Evolutionary conservation across 2,888 invertebrate species (phyloP), one percentile per base, ranked within the genome.

Genomic region (Stratiomys singularior): DNA sequence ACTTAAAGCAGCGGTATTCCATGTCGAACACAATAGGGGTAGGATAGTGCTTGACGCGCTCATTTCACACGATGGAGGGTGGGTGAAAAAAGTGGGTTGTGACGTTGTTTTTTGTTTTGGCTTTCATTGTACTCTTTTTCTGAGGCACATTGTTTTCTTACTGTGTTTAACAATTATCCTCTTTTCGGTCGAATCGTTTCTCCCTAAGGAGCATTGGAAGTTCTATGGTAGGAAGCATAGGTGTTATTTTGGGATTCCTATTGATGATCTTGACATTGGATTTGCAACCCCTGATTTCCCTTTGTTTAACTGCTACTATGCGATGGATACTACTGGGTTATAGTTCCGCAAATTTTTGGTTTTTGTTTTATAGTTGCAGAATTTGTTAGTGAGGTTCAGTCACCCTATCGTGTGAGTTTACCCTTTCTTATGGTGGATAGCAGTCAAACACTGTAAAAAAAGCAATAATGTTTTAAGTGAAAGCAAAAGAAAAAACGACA

Each of bases 101-200:
- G 11, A n/a, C n/a, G n/a, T 23, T 13, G 27, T 27, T 69, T 47
- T 30, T 37, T 37, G 37, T 9, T 5, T 37, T 37, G n/a, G n/a
- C n/a, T n/a, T n/a, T n/a, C n/a, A n/a, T 37, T 37, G 37, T 37
- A 5, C 9, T 15, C 25, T 69, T 63, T 46, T 64, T 5, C 25
- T 47, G 18, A 27, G 23, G 5, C 60, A 18, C 37, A 30, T 27
- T 58, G 74, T 37, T 60, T 79, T 78, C 76, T 79, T 79, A 72
- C 77, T 76, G 79, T 79, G 76, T 79, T 79, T 79, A 79, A 79
- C 79, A 79, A 79, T 79, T 79, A 79, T 79, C 78, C 79, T 76
- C 77, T 37, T 52, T 76, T 69, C 56, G 58, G 78, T 66, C 76
- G 76, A 67, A 69, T 69, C 77, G 72, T 64, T 76, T 46, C 77